Conservation (phyloP, 2,797 vertebrate genomes). For the Poecilia picta region DNA sequence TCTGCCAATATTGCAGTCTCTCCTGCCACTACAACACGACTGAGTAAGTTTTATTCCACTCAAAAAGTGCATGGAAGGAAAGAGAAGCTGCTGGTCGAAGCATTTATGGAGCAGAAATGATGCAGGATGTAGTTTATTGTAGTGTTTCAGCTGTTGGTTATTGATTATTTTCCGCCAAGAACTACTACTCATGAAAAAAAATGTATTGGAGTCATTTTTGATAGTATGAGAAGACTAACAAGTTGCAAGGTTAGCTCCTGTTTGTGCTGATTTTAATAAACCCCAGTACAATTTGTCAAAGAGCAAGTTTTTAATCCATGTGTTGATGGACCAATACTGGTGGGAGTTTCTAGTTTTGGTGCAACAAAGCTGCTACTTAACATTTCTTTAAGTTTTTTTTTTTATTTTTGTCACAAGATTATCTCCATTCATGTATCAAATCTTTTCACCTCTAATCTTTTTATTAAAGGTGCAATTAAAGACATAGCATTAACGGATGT, state of each 20-base stretch:
- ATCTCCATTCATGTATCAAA: background rate
- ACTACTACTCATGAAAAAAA: background rate
- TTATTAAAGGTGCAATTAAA: background rate
- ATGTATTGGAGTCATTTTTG: background rate
- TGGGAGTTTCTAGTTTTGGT: background rate
- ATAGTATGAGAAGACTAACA: background rate
- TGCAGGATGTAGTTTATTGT: background rate
- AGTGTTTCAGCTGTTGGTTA: background rate
- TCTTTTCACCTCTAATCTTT: background rate
- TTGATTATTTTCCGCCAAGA: background rate
- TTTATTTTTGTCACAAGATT: background rate
- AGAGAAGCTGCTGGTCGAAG: background rate
- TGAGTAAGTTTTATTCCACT: background rate
- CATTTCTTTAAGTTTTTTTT: background rate
- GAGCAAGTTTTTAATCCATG: background rate
- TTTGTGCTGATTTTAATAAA: background rate
- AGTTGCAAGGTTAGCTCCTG: background rate
- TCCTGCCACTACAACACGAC: background rate
- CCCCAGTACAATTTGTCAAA: background rate
- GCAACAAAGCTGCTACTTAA: background rate
- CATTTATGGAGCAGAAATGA: background rate
- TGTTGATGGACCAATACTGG: background rate
- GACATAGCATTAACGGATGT: background rate
- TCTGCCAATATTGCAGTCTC: background rate
- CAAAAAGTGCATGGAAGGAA: background rate